Conservation (phyloP, 2,888 invertebrate species). For the Euzetes globulus region DNA sequence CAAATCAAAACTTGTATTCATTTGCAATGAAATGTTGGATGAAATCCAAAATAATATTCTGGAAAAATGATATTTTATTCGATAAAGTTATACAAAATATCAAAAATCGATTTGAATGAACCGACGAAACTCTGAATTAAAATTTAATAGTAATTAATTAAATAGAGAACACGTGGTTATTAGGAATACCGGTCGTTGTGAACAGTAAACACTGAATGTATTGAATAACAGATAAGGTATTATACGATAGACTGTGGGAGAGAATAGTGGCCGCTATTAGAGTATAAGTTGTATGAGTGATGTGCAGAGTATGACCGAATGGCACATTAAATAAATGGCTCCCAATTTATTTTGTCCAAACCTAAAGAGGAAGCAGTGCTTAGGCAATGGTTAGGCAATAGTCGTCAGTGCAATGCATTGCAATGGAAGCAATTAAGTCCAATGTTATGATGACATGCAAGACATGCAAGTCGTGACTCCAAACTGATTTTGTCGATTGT, state of each 20-base stretch:
- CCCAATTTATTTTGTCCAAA: constrained; percentile 19
- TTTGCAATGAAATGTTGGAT: constrained; percentile 6
- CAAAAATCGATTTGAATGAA: no score
- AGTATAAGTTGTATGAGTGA: constrained; percentile 17
- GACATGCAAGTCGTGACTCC: constrained; percentile 17
- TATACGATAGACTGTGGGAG: not conserved
- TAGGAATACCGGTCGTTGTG: not conserved
- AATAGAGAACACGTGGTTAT: not conserved
- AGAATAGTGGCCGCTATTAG: not conserved
- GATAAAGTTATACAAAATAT: no score
- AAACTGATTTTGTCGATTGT: not conserved
- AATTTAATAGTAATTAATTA: no score
- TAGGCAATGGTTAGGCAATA: not conserved
- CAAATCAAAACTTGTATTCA: constrained; percentile 15
- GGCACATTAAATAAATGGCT: constrained; percentile 27
- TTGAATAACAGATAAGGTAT: constrained; percentile 22
- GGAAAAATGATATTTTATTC: no score
- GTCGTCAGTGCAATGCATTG: not conserved
- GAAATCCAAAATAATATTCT: not conserved
- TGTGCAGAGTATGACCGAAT: constrained; percentile 24
- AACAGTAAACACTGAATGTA: not conserved
- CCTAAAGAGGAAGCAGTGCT: constrained; percentile 23
- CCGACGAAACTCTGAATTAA: no score
- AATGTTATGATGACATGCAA: constrained; percentile 24
- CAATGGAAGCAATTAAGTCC: constrained; percentile 18